Evolutionary conservation across 2,888 invertebrate species (phyloP).

Genomic region (Cartodere bifasciata): DNA sequence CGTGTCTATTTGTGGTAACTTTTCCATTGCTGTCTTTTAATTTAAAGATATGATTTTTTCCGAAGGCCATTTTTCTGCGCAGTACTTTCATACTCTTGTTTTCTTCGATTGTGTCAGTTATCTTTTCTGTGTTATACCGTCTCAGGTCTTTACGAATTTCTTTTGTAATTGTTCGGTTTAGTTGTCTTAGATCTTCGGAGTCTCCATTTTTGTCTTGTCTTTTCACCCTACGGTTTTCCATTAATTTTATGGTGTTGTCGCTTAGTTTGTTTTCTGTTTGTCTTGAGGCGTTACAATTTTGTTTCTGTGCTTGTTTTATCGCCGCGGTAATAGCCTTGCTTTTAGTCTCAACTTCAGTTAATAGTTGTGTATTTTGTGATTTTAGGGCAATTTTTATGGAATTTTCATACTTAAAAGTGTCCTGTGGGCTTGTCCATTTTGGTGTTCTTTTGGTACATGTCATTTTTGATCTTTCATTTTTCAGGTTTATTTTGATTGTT

Average conservation of each 20-base stretch:
- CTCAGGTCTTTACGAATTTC: slow-evolving; percentile 6
- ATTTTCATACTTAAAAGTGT: no score
- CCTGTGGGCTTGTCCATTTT: background rate
- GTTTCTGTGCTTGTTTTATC: slow-evolving; percentile 4
- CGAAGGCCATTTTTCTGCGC: slow-evolving; percentile 2
- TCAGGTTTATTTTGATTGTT: slow-evolving; percentile 2
- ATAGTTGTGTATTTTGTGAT: background rate
- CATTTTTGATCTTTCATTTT: no score
- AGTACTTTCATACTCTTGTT: slow-evolving; percentile 6
- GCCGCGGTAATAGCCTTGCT: slow-evolving; percentile 1
- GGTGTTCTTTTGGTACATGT: background rate
- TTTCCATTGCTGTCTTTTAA: slow-evolving; percentile 5
- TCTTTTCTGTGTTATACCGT: slow-evolving; percentile 3
- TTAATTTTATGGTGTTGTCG: slow-evolving; percentile 1
- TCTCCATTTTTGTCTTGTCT: background rate
- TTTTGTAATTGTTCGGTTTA: slow-evolving; percentile 5
- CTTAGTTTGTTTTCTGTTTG: slow-evolving; percentile 6
- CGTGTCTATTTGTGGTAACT: slow-evolving; percentile 3
- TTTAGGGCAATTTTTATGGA: no score
- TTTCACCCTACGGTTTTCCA: slow-evolving; percentile 5
- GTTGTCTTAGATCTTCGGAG: slow-evolving; percentile 3
- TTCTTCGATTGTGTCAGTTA: slow-evolving; percentile 6
- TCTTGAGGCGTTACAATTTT: background rate
- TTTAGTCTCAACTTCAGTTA: background rate
- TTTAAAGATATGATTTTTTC: slow-evolving; percentile 5